These are phyloP conservation scores for Crypturellus undulatus DNA, from an alignment of 2,113 vertebrate genomes.

Conservation along the genomic window DNA sequence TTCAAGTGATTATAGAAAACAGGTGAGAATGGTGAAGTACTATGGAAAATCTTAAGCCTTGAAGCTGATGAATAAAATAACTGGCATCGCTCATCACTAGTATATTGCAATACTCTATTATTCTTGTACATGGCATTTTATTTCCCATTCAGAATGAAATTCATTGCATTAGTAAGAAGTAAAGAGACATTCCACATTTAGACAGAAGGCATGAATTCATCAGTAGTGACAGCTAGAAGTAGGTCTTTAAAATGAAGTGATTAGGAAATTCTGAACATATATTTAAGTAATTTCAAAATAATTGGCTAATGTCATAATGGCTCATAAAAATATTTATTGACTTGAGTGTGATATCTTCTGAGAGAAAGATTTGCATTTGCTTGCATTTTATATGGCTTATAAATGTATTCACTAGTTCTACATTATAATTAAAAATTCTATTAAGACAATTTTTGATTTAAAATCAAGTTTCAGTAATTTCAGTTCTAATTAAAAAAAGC, in stretches of 20 bases:
- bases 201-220: background rate
- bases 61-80: background rate
- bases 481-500: background rate
- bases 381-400: background rate
- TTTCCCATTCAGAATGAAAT: background rate
- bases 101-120: background rate
- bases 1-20: conserved; percentile 34
- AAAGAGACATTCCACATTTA: background rate
- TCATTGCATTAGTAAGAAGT: background rate
- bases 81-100: background rate
- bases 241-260: background rate
- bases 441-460: background rate
- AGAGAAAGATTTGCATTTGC: background rate
- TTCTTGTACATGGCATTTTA: background rate
- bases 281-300: background rate
- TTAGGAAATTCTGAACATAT: background rate
- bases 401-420: background rate
- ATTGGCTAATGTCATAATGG: background rate
- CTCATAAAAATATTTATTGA: background rate
- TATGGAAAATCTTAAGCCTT: background rate
- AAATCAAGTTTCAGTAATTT: background rate
- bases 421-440: background rate
- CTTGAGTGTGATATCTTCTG: background rate
- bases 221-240: background rate
- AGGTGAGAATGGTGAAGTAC: background rate